Base-by-base conservation (phyloP, 2,888 invertebrate species). In the Spodoptera picta region DNA sequence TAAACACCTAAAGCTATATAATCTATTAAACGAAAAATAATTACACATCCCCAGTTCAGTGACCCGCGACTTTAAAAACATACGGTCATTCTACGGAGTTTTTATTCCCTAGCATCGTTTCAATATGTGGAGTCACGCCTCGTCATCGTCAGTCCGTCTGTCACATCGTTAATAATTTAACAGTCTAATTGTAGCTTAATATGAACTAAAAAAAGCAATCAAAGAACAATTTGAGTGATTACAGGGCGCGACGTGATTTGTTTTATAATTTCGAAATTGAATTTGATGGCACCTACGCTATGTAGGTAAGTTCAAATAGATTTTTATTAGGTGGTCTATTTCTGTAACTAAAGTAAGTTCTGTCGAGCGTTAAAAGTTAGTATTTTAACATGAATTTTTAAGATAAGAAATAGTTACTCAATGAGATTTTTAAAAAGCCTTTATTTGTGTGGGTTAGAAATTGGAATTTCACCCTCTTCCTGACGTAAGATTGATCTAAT, bases 121-220 rank as follows among this genome's bases (percentile, higher is more conserved):
- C 54, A 68, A 69, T 73, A 69, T 69, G 67, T 80, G 75, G 75
- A 77, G 71, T 83, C 73, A 69, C 69, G 82, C 75, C 67, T 69
- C 74, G 83, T 85, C 84, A 86, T 75, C 63, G 79, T 80, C 73
- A 65, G 75, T 72, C 71, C 67, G 83, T 76, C 80, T 82, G 83
- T 87, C 86, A 78, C 77, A 79, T 83, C 83, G 85, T 86, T 83
- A 86, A 85, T 86, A 87, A 75, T 83, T 85, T 83, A 85, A 87
- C 83, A 76, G 82, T 73, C 82, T 82, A 78, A 80, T 78, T 78
- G 71, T 69, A 55, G 54, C 65, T 82, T 85, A 83, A 85, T 83
- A 79, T 74, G 63, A 69, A 75, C 62, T 79, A 83, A 84, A 84
- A 74, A 83, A 82, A 82, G 77, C 80, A 83, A 84, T 87, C 83